These are phyloP conservation scores for Antigone vipio DNA, from an alignment of 2,113 vertebrate species.

Conservation along the genomic window DNA sequence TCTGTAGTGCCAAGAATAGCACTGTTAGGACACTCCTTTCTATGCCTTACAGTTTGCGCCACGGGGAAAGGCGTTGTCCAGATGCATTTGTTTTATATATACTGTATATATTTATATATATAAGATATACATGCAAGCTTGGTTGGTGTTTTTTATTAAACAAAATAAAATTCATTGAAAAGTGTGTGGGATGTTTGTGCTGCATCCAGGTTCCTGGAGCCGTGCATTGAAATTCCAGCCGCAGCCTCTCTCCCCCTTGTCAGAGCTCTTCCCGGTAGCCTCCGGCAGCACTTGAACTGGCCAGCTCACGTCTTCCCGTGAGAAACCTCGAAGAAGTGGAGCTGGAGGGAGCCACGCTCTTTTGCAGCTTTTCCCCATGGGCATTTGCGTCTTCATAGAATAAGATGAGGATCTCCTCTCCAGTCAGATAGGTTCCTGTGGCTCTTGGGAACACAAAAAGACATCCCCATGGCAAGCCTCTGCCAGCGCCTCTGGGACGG, in stretches of 20 bases:
- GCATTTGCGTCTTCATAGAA: neutral
- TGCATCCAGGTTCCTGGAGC: conserved; percentile 31
- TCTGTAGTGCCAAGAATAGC: conserved; percentile 52
- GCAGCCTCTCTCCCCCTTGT: neutral
- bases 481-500: neutral
- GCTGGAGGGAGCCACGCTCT: neutral
- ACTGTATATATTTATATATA: conserved; percentile 83
- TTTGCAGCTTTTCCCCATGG: neutral
- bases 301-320: rapidly evolving
- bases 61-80: conserved; percentile 62
- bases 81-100: conserved; percentile 77
- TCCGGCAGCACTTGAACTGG: neutral
- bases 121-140: conserved; percentile 78
- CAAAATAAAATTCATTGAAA: conserved; percentile 62
- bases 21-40: conserved; percentile 54
- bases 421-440: neutral
- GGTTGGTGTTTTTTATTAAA: conserved; percentile 75
- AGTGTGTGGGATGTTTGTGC: conserved; percentile 39
- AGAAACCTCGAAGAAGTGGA: neutral
- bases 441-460: neutral
- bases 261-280: neutral
- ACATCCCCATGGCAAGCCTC: neutral
- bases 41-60: conserved; percentile 62
- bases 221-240: neutral
- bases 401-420: neutral